Percentiles rank a stretch among this genome's conserved stretches.
These are phyloP conservation scores for Pogona vitticeps DNA, from an alignment of 2,113 vertebrate species.

Conservation along the genomic window DNA sequence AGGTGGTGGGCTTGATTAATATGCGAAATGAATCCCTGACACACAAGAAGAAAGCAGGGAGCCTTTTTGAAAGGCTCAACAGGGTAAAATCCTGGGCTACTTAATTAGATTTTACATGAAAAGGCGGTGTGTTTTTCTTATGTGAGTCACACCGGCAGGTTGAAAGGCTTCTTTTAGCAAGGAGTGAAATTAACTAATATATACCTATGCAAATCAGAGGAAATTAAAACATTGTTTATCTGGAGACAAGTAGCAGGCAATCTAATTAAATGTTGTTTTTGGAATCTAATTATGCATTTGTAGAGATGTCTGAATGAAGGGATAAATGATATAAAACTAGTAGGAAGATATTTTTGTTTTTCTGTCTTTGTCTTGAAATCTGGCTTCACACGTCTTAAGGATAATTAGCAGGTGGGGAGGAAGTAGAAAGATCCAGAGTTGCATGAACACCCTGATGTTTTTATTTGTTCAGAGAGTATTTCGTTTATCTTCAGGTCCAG, in stretches of 20 bases:
- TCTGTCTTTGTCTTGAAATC: not conserved
- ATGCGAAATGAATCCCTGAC: constrained; percentile 11
- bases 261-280: constrained; percentile 31
- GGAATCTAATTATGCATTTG: constrained; percentile 24
- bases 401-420: not conserved
- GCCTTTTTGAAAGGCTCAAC: constrained; percentile 8
- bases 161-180: constrained; percentile 22
- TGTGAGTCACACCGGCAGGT: constrained; percentile 9
- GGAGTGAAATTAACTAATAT: not conserved
- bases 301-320: not conserved
- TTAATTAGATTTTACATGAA: constrained; percentile 46
- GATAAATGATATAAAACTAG: not conserved
- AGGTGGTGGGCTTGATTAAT: constrained; percentile 28
- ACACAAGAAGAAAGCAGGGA: constrained; percentile 26
- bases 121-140: constrained; percentile 26
- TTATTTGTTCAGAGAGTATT: not conserved
- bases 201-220: constrained; percentile 9
- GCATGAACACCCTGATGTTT: not conserved
- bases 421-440: not conserved
- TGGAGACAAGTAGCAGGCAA: not conserved
- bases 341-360: not conserved
- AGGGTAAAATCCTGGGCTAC: constrained; percentile 23
- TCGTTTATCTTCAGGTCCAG: not conserved
- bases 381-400: not conserved
- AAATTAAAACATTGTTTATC: constrained; percentile 33